A percentile compares a stretch with the other conserved stretches of the same genome.
phyloP scores from a whole-genome alignment of 2,113 vertebrate genomes.

The Nanorana parkeri region DNA sequence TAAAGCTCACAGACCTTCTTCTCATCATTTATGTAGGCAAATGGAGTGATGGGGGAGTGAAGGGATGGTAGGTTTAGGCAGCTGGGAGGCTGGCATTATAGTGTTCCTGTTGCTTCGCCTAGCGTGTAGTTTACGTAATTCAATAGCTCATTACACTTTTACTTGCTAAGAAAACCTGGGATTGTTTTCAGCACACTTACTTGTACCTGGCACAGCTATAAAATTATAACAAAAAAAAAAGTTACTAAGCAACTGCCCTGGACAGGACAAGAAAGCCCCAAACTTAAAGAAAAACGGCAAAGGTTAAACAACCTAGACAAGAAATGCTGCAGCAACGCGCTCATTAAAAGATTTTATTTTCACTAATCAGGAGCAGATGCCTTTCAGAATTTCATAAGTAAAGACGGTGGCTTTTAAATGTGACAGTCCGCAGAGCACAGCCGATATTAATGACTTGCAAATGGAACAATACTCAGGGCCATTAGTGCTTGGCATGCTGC shows the following conservation, averaged over 20 bases:
- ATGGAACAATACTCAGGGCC: conserved; percentile 37
- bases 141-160: too few species aligned
- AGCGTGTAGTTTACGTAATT: too few species aligned
- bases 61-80: too few species aligned
- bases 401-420: conserved; percentile 45
- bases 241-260: background rate
- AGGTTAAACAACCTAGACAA: background rate
- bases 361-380: conserved; percentile 48
- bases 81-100: too few species aligned
- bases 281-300: background rate
- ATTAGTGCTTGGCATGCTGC: conserved; percentile 33
- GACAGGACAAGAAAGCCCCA: background rate
- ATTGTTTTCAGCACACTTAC: too few species aligned
- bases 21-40: too few species aligned
- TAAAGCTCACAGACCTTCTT: too few species aligned
- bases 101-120: too few species aligned
- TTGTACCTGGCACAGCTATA: too few species aligned
- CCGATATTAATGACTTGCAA: conserved; percentile 26
- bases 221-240: too few species aligned
- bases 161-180: too few species aligned
- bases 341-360: conserved; percentile 35
- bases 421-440: conserved; percentile 24
- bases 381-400: conserved; percentile 17
- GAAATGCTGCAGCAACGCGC: background rate
- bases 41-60: too few species aligned